A percentile compares a stretch with the other conserved stretches of the same genome.
These are phyloP conservation scores for Rousettus madagascariensis DNA, from an alignment of 2,797 vertebrate genomes.

Conservation along the genomic window DNA sequence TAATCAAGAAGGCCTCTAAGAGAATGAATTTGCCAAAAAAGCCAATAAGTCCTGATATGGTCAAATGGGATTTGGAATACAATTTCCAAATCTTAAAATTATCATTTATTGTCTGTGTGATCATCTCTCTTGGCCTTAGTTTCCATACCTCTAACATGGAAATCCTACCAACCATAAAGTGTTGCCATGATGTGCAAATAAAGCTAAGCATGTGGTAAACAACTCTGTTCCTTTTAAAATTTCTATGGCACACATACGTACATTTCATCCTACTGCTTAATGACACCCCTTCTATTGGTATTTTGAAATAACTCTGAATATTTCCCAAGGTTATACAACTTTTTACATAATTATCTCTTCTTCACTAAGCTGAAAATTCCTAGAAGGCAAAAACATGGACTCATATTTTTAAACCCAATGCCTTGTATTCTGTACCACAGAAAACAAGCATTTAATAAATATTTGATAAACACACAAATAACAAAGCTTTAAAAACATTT, in stretches of 20 bases:
- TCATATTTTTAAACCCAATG: background rate
- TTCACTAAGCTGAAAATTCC: constrained; percentile 31
- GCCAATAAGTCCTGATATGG: background rate
- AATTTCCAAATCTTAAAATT: constrained; percentile 18
- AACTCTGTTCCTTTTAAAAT: background rate
- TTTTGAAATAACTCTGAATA: background rate
- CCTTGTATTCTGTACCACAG: background rate
- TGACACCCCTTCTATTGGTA: background rate
- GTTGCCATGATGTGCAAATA: background rate
- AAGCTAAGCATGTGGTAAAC: background rate
- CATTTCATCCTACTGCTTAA: background rate
- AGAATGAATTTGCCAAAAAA: background rate
- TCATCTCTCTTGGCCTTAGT: background rate
- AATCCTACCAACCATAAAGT: background rate
- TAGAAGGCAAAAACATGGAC: background rate
- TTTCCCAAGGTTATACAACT: background rate
- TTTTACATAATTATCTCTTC: constrained; percentile 46
- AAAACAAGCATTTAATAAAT: constrained; percentile 28
- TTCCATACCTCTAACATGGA: background rate
- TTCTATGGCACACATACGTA: background rate
- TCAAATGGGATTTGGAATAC: background rate
- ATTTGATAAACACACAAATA: constrained; percentile 19
- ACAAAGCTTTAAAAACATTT: background rate
- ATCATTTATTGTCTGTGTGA: background rate
- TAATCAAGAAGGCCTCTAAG: background rate